phyloP scores from a whole-genome alignment of 2,888 invertebrate species.

The Phragmatobia fuliginosa region DNA sequence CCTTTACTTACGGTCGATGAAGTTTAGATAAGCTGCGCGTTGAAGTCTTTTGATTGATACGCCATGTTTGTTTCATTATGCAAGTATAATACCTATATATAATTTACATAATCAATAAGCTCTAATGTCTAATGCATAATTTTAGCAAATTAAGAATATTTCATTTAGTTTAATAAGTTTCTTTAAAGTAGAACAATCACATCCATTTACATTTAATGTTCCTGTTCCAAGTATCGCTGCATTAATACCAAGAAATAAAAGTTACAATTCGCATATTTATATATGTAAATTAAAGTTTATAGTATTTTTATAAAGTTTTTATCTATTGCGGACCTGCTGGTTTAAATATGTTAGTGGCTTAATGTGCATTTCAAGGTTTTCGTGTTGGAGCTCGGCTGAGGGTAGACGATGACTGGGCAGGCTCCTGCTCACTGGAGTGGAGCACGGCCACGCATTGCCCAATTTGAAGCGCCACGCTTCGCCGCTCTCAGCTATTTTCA shows the following conservation, averaged over 20 bases:
- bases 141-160: conserved; percentile 32
- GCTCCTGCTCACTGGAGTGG: conserved; percentile 71
- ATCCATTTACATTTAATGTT: conserved; percentile 20
- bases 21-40: conserved; percentile 57
- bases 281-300: conserved; percentile 9
- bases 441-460: conserved; percentile 64
- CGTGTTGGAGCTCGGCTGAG: conserved; percentile 19
- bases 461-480: conserved; percentile 68
- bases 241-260: conserved; percentile 22
- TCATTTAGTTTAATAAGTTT: conserved; percentile 18
- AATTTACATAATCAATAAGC: conserved; percentile 51
- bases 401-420: conserved; percentile 67
- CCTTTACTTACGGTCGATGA: conserved; percentile 45
- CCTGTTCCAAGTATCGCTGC: conserved; percentile 20
- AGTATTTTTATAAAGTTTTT: not conserved
- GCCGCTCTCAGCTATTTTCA: conserved; percentile 67
- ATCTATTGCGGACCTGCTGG: conserved; percentile 14
- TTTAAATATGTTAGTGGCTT: conserved; percentile 15
- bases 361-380: conserved; percentile 31
- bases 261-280: not conserved
- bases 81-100: conserved; percentile 40
- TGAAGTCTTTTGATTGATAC: conserved; percentile 62
- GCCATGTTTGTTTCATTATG: conserved; percentile 35
- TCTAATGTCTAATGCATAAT: conserved; percentile 29
- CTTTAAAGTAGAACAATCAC: conserved; percentile 23